Conservation (phyloP, 2,113 vertebrate genomes). For the Cepphus grylle region DNA sequence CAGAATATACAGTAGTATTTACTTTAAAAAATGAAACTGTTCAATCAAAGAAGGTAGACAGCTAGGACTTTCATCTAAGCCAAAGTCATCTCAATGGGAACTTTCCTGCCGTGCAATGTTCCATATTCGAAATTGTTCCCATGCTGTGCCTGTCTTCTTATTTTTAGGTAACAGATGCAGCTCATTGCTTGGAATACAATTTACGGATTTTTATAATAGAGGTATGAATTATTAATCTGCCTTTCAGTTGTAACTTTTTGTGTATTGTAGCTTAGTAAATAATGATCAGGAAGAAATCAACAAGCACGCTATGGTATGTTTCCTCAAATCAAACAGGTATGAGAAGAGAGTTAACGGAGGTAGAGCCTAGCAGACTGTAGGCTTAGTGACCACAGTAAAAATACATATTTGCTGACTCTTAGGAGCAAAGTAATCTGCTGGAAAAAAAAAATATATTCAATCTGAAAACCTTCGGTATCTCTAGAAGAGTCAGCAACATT, state of each 20-base stretch:
- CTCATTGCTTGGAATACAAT: constrained; percentile 65
- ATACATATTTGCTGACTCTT: not conserved
- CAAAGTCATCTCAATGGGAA: constrained; percentile 66
- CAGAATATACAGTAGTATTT: constrained; percentile 61
- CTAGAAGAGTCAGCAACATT: not conserved
- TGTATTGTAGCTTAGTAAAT: constrained; percentile 53
- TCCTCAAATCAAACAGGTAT: constrained; percentile 23
- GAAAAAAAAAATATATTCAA: not conserved
- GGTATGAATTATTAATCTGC: constrained; percentile 68
- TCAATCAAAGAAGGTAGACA: constrained; percentile 56
- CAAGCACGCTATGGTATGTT: not conserved
- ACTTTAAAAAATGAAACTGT: constrained; percentile 63
- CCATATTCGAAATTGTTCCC: constrained; percentile 64
- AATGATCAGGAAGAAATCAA: constrained; percentile 55
- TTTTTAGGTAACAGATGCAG: constrained; percentile 69
- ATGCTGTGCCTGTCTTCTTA: constrained; percentile 64
- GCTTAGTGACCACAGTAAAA: not conserved
- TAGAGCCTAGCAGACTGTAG: not conserved
- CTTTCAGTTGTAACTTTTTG: constrained; percentile 59
- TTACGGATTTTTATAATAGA: constrained; percentile 67
- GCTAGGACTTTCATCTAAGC: constrained; percentile 60
- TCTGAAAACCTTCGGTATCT: not conserved
- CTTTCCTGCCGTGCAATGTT: constrained; percentile 45
- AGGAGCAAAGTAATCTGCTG: not conserved
- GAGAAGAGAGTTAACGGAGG: not conserved